These are phyloP conservation scores for Tenebrosternarchus preto DNA, from an alignment of 2,113 vertebrate genomes.

Conservation along the genomic window DNA sequence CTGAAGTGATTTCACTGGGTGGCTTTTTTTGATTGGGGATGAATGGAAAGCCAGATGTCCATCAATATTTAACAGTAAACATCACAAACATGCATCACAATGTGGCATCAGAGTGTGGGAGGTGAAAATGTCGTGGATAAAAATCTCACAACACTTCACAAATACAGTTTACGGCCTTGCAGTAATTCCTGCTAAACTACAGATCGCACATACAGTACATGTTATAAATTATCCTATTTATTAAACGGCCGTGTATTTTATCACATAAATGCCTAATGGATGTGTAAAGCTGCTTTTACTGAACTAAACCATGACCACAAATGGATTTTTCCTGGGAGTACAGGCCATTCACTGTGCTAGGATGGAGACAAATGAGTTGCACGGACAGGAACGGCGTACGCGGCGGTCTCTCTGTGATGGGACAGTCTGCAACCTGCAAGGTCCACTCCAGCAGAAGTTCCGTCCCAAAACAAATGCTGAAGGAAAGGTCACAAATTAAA, in stretches of 20 bases:
- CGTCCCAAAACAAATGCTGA: conserved; percentile 42
- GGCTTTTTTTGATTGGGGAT: conserved; percentile 66
- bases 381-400: not conserved
- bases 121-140: conserved; percentile 58
- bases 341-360: conserved; percentile 24
- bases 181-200: conserved; percentile 4
- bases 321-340: conserved; percentile 29
- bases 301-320: conserved; percentile 36
- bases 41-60: conserved; percentile 76
- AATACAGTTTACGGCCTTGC: conserved; percentile 15
- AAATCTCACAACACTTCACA: conserved; percentile 38
- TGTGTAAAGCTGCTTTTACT: conserved; percentile 38
- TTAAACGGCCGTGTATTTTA: conserved; percentile 24
- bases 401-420: conserved; percentile 9
- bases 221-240: conserved; percentile 16
- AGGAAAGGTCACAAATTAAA: conserved; percentile 60
- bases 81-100: conserved; percentile 67
- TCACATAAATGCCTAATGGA: conserved; percentile 33
- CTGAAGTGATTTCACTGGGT: conserved; percentile 65
- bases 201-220: not conserved
- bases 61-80: conserved; percentile 82
- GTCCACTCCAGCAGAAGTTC: conserved; percentile 47
- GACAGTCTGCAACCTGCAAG: conserved; percentile 38
- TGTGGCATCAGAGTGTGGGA: conserved; percentile 66
- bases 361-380: conserved; percentile 39